Conservation (phyloP, 2,113 vertebrate genomes). For the Nothobranchius furzeri region DNA sequence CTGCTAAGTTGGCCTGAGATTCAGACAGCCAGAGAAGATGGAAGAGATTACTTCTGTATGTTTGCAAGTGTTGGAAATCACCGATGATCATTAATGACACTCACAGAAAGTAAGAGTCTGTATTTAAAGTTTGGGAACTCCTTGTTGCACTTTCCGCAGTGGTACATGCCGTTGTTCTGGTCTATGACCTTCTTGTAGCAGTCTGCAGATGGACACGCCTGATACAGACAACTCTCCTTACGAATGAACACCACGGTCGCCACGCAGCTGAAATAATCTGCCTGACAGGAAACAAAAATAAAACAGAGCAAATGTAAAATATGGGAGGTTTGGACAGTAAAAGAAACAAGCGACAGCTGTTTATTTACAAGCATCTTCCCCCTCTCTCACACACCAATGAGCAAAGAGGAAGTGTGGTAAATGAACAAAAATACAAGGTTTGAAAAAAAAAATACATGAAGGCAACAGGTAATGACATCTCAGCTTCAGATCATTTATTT, state of each 20-base stretch:
- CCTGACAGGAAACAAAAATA: constrained; percentile 68
- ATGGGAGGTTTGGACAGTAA: constrained; percentile 22
- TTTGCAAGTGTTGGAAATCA: constrained; percentile 5
- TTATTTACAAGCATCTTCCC: constrained; percentile 17
- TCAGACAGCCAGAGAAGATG: constrained; percentile 32
- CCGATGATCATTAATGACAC: constrained; percentile 52
- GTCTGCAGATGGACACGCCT: constrained; percentile 86
- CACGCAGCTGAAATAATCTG: constrained; percentile 89
- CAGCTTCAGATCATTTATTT: constrained; percentile 1
- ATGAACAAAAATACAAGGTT: not conserved
- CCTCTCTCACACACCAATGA: not conserved
- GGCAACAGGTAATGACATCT: not conserved
- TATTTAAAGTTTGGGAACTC: constrained; percentile 91
- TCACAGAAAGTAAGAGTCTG: constrained; percentile 88
- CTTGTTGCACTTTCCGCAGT: constrained; percentile 88
- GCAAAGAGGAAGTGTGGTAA: not conserved
- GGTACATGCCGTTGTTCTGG: constrained; percentile 87
- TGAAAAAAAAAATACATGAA: not conserved
- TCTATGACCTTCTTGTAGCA: constrained; percentile 94
- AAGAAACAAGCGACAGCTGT: constrained; percentile 2
- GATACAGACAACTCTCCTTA: constrained; percentile 92
- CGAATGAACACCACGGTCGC: constrained; percentile 85
- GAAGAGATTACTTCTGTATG: constrained; percentile 30
- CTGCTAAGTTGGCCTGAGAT: constrained; percentile 88
- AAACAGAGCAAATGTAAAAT: constrained; percentile 24